A percentile compares a stretch with the other conserved stretches of the same genome.
These are phyloP conservation scores for Oncorhynchus masou DNA, from an alignment of 2,113 vertebrate genomes.

Conservation along the genomic window DNA sequence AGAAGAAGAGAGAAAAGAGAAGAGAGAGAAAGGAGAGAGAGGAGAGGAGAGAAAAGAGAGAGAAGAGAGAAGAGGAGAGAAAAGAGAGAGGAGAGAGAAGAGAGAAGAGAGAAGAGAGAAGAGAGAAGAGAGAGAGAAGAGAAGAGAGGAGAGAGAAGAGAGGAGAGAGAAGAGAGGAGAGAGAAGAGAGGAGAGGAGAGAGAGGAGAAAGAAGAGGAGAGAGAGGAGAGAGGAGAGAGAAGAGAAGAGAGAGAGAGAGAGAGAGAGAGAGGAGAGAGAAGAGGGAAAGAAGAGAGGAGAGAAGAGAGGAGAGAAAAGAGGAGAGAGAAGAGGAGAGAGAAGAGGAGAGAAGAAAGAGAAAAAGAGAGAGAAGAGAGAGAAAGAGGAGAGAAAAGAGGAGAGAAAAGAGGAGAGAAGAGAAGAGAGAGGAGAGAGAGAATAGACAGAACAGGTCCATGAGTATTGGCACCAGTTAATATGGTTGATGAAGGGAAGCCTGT, in stretches of 20 bases:
- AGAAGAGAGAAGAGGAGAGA: not conserved
- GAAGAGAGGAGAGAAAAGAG: not conserved
- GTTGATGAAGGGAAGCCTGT: conserved; percentile 25
- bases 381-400: not conserved
- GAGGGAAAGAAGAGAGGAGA: too few relatives aligned
- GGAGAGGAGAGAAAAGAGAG: accelerated
- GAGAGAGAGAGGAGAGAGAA: not conserved
- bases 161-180: too few relatives aligned
- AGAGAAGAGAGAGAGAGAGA: accelerated
- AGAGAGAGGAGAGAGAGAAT: too few relatives aligned
- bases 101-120: too few relatives aligned
- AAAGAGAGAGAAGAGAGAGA: not conserved
- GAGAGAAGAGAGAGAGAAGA: too few relatives aligned
- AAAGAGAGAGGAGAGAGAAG: not conserved
- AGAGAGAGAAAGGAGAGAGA: not conserved
- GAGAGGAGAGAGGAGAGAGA: too few relatives aligned
- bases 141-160: accelerated
- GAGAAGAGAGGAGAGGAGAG: too few relatives aligned
- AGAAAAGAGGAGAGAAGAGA: not conserved
- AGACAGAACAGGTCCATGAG: not conserved
- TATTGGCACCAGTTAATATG: conserved; percentile 27
- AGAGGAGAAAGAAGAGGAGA: too few relatives aligned
- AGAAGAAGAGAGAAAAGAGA: conserved; percentile 5
- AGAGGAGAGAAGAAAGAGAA: too few relatives aligned
- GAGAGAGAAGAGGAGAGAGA: not conserved